phyloP scores from a whole-genome alignment of 2,888 invertebrate species.

The Andrena camellia region DNA sequence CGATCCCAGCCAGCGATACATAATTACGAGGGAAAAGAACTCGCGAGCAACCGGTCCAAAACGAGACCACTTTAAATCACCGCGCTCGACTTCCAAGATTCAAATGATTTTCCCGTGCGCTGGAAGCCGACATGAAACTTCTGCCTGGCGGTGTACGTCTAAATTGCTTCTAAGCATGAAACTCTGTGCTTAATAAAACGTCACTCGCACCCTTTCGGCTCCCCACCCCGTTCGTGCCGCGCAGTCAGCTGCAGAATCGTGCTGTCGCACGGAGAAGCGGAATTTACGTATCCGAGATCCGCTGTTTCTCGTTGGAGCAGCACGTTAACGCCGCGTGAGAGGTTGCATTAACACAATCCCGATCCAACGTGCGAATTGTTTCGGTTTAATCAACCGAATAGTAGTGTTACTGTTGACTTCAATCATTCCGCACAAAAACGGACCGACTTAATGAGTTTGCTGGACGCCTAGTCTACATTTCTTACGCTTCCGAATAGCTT shows the following conservation, averaged over 20 bases:
- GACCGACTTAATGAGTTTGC: too few relatives aligned
- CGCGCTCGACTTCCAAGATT: constrained; percentile 27
- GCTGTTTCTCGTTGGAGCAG: background rate
- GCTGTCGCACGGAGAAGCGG: background rate
- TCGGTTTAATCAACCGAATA: constrained; percentile 1
- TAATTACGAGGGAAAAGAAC: constrained; percentile 20
- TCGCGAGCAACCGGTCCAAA: constrained; percentile 19
- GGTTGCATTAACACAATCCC: constrained; percentile 7
- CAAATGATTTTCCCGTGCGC: constrained; percentile 24
- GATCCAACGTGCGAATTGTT: constrained; percentile 6
- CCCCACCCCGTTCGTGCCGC: background rate
- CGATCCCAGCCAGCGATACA: constrained; percentile 3
- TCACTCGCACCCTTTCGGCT: constrained; percentile 46
- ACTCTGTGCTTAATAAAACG: constrained; percentile 57
- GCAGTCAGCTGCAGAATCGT: constrained; percentile 37
- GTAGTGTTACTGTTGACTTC: background rate
- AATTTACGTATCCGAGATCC: constrained; percentile 20
- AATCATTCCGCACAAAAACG: too few relatives aligned
- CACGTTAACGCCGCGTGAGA: background rate
- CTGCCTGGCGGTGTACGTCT: constrained; percentile 20
- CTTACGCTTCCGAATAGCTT: too few relatives aligned
- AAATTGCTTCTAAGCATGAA: constrained; percentile 54
- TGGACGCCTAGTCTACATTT: too few relatives aligned
- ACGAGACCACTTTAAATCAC: constrained; percentile 39
- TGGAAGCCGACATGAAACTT: constrained; percentile 30